Evolutionary conservation across 30 jellyfish, hydroid and myxozoan species (phyloP).

Genomic region (Cassiopea andromeda): DNA sequence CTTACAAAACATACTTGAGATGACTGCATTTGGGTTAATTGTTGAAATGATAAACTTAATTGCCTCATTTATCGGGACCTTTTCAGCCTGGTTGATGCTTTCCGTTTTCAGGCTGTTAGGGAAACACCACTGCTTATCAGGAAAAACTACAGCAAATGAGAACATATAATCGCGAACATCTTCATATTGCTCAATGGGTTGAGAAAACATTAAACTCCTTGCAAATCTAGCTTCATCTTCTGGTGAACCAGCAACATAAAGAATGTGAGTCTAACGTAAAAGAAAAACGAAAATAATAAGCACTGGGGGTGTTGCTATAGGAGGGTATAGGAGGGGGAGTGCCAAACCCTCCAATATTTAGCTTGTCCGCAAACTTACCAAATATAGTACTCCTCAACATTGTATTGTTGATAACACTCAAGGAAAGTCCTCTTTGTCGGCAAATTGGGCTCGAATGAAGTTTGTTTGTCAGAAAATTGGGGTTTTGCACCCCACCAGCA

Average conservation of each 20-base stretch:
- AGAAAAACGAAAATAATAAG: background rate
- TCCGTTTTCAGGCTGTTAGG: background rate
- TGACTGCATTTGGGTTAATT: background rate
- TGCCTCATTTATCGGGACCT: background rate
- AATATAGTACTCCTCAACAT: too few species aligned
- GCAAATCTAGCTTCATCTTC: background rate
- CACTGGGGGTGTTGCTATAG: too few species aligned
- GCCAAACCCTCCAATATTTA: too few species aligned
- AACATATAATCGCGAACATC: background rate
- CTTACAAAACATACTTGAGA: background rate
- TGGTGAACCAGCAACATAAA: background rate
- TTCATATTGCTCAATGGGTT: background rate
- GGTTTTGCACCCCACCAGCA: too few species aligned
- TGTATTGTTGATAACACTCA: too few species aligned
- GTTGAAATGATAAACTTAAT: background rate
- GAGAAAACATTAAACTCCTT: background rate
- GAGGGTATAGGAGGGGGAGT: too few species aligned
- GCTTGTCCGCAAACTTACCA: too few species aligned
- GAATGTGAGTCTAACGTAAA: background rate
- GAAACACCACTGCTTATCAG: background rate
- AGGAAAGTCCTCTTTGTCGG: too few species aligned
- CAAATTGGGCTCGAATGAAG: too few species aligned
- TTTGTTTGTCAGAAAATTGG: too few species aligned
- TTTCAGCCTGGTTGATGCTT: background rate
- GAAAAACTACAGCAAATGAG: background rate